Evolutionary conservation across 2,113 vertebrate species (phyloP).

Genomic region (Saguinus imperator): DNA sequence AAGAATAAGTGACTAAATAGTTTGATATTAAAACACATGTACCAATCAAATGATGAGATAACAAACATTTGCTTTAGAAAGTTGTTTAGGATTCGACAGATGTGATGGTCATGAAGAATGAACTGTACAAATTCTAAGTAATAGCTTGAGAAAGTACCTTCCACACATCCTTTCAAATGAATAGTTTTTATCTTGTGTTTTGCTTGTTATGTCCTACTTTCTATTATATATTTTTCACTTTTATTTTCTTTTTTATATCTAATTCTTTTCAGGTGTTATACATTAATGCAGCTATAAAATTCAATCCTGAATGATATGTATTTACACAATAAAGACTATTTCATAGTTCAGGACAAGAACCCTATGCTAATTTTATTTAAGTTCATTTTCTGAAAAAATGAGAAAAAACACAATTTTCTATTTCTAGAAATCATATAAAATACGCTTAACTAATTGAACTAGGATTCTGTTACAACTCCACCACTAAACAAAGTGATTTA

Average conservation of each 20-base stretch:
- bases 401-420: neutral
- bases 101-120: neutral
- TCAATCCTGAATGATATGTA: neutral
- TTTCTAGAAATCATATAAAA: neutral
- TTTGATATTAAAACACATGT: neutral
- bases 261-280: neutral
- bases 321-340: neutral
- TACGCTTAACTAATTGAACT: neutral
- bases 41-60: neutral
- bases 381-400: neutral
- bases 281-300: neutral
- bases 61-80: neutral
- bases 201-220: neutral
- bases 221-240: neutral
- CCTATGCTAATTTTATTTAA: neutral
- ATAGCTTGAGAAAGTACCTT: neutral
- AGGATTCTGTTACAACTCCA: accelerated
- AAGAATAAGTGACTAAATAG: neutral
- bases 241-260: neutral
- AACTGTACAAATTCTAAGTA: neutral
- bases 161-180: neutral
- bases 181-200: neutral
- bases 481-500: neutral
- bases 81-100: neutral
- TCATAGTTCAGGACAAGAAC: neutral